Evolutionary conservation across 1,140 invertebrate species (phyloP).

Genomic region (Holcopasites calliopsidis): DNA sequence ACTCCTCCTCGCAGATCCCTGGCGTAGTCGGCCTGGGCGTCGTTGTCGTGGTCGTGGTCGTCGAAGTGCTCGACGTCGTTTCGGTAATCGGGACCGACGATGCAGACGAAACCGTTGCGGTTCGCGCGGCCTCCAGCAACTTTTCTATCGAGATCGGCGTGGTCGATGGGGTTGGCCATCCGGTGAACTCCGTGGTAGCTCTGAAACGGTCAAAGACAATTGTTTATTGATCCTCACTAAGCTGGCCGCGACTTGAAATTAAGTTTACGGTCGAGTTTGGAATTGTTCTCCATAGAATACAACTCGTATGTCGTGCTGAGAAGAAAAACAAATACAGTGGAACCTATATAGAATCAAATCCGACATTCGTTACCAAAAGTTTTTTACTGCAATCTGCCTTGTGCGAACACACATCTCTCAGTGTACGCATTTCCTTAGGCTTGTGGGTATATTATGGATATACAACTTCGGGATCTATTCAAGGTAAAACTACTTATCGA

Average conservation of each 20-base stretch:
- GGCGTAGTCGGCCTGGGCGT: slow-evolving; percentile 88
- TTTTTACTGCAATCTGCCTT: no score
- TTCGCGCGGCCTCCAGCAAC: slow-evolving; percentile 86
- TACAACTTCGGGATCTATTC: no score
- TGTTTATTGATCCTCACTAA: neutral
- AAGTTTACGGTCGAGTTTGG: neutral
- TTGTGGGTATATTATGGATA: no score
- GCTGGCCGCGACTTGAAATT: neutral
- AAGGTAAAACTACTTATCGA: no score
- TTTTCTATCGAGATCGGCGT: slow-evolving; percentile 92
- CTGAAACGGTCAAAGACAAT: slow-evolving; percentile 77
- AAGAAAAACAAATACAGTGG: no score
- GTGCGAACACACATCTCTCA: no score
- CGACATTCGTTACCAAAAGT: no score
- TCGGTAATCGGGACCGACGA: slow-evolving; percentile 72
- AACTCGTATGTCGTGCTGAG: no score
- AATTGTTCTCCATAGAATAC: no score
- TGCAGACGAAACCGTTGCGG: slow-evolving; percentile 80
- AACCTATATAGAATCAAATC: no score
- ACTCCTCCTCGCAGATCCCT: slow-evolving; percentile 88
- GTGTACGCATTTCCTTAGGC: no score
- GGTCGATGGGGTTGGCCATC: slow-evolving; percentile 91
- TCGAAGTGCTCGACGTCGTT: slow-evolving; percentile 80
- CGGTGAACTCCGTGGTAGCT: slow-evolving; percentile 92
- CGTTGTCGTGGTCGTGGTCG: slow-evolving; percentile 88